These are phyloP conservation scores for Macquaria ambigua DNA, from an alignment of 2,113 vertebrate genomes.

Conservation along the genomic window DNA sequence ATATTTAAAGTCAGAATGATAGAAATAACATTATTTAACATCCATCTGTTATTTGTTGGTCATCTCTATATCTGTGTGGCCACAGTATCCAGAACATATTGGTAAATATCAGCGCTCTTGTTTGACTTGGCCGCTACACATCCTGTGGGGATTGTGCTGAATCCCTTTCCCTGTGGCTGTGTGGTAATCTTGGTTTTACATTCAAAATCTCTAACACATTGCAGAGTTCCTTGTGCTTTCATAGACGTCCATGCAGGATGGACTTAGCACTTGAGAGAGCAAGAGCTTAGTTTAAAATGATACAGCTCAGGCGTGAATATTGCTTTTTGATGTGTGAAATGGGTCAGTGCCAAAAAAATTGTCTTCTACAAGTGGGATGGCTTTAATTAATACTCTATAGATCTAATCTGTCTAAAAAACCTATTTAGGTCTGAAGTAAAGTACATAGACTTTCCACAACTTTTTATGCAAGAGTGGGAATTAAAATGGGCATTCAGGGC, in stretches of 20 bases:
- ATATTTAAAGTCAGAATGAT: neutral
- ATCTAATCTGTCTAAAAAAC: neutral
- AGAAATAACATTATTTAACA: neutral
- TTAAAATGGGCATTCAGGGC: slow-evolving; percentile 66
- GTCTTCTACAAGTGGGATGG: slow-evolving; percentile 19
- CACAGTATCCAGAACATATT: slow-evolving; percentile 57
- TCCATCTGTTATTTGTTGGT: slow-evolving; percentile 43
- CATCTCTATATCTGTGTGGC: slow-evolving; percentile 50
- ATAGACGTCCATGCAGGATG: slow-evolving; percentile 62
- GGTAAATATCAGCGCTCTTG: slow-evolving; percentile 73
- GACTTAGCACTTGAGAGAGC: slow-evolving; percentile 64
- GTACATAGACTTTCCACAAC: slow-evolving; percentile 33
- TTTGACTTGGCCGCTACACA: slow-evolving; percentile 76
- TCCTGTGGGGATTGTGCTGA: slow-evolving; percentile 72
- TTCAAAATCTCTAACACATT: slow-evolving; percentile 80
- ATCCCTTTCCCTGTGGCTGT: slow-evolving; percentile 70
- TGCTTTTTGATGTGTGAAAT: slow-evolving; percentile 70
- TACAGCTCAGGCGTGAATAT: slow-evolving; percentile 65
- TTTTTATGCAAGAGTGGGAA: slow-evolving; percentile 53
- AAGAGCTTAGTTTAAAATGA: slow-evolving; percentile 68
- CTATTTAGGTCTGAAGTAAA: neutral
- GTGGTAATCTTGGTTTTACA: slow-evolving; percentile 78
- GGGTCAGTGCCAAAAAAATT: slow-evolving; percentile 33
- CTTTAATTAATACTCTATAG: slow-evolving; percentile 49
- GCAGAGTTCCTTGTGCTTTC: slow-evolving; percentile 68